A percentile compares a stretch with the other conserved stretches of the same genome.
phyloP scores from a whole-genome alignment of 2,888 invertebrate genomes.

The Lobophora halterata region DNA sequence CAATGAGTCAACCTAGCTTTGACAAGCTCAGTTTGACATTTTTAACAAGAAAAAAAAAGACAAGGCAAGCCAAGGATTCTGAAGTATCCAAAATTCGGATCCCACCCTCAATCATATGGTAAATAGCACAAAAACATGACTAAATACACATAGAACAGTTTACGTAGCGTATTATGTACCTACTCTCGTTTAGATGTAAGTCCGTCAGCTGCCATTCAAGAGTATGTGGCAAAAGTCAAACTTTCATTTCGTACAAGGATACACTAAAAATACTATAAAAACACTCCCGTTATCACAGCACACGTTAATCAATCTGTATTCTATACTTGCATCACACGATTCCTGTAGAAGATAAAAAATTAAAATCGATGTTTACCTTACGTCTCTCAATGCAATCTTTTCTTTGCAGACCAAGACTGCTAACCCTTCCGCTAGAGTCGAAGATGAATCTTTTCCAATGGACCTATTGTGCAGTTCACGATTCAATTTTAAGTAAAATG shows the following conservation, averaged over 20 bases:
- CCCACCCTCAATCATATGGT: slow-evolving; percentile 38
- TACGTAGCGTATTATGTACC: slow-evolving; percentile 62
- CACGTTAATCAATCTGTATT: slow-evolving; percentile 43
- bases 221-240: slow-evolving; percentile 82
- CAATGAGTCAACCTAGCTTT: slow-evolving; percentile 79
- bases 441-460: slow-evolving; percentile 73
- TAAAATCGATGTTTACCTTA: slow-evolving; percentile 82
- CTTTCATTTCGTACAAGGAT: slow-evolving; percentile 80
- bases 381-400: slow-evolving; percentile 79
- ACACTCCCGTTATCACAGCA: slow-evolving; percentile 58
- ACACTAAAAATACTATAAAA: slow-evolving; percentile 78
- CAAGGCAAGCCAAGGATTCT: slow-evolving; percentile 48
- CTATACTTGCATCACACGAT: slow-evolving; percentile 55
- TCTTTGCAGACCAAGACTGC: slow-evolving; percentile 78
- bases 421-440: slow-evolving; percentile 76
- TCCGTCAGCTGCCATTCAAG: slow-evolving; percentile 80
- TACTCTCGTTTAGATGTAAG: slow-evolving; percentile 71
- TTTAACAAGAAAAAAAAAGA: slow-evolving; percentile 70
- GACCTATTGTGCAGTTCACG: slow-evolving; percentile 73
- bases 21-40: slow-evolving; percentile 80
- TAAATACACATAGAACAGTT: slow-evolving; percentile 54
- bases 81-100: slow-evolving; percentile 50
- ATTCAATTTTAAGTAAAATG: slow-evolving; percentile 79
- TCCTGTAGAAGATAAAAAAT: slow-evolving; percentile 68
- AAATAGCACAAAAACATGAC: slow-evolving; percentile 48